Base-by-base conservation (phyloP, 2,113 vertebrate genomes). In the Laticauda laticaudata region DNA sequence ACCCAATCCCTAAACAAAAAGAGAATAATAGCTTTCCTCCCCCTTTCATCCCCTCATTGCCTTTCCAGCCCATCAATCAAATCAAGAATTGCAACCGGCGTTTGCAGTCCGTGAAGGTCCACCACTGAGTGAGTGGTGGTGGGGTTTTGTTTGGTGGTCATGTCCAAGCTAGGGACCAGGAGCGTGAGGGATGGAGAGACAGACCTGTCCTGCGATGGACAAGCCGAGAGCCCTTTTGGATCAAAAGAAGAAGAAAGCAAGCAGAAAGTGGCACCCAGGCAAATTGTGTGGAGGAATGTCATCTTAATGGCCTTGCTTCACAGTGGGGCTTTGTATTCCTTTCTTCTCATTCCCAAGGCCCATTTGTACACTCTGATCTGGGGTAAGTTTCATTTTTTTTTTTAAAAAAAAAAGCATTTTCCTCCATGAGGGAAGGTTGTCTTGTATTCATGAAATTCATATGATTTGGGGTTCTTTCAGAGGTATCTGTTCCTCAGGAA, bases 251-350 rank as follows among this genome's bases (percentile, higher is more conserved):
- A n/a, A 20, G 75, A 57, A 34, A 90, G 39, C 14, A 23, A 94
- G 56, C 81, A 15, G 75, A 61, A 92, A n/a, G 93, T 59, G 91
- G 48, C 92, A 34, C 54, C 26, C 1, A 8, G 39, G 29, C 97
- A 92, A 94, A 95, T 98, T 86, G 97, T 98, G 48, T 98, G 98
- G 98, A 97, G 97, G 91, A 98, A 98, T 94, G 97, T 98, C 39
- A 93, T 98, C 54, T 95, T 98, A 1, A 98, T 98, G 98, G 93
- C 93, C 91, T 94, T 98, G 94, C 97, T 98, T 39, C 98, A 98
- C 94, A 12, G 96, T 54, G 97, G 96, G 6, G 97, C 98, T 20
- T 91, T 97, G 6, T 98, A 98, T 96, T 96, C 98, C 45, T 94
- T 98, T 3, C 90, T 95, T 94, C 97, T 98, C 59, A 94, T 98